Conservation (phyloP, 2,888 invertebrate genomes). For the Opisthograptis luteolata region DNA sequence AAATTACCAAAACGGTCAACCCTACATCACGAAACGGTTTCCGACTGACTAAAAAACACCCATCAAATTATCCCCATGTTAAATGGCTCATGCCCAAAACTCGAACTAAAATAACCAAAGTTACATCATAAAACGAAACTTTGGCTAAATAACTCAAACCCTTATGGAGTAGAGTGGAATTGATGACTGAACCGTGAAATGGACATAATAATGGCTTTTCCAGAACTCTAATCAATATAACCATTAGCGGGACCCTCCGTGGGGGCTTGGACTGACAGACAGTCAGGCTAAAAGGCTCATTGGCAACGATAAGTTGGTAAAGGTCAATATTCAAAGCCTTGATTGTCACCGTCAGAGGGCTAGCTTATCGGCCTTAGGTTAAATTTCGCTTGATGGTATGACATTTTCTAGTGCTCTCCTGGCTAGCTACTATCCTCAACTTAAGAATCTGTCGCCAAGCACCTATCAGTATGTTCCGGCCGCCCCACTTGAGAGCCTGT, state of each 20-base stretch:
- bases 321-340: too few relatives aligned
- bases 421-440: too few relatives aligned
- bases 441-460: too few relatives aligned
- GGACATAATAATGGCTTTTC: conserved; percentile 40
- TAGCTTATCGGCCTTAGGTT: too few relatives aligned
- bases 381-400: too few relatives aligned
- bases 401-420: too few relatives aligned
- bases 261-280: too few relatives aligned
- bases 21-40: conserved; percentile 12
- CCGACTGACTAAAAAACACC: conserved; percentile 27
- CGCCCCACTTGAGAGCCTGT: too few relatives aligned
- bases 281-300: too few relatives aligned
- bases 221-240: conserved; percentile 39
- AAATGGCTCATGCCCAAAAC: conserved; percentile 36
- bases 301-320: too few relatives aligned
- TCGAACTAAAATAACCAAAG: conserved; percentile 35
- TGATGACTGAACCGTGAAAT: conserved; percentile 40
- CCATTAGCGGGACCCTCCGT: conserved; percentile 24
- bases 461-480: too few relatives aligned
- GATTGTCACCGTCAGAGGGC: too few relatives aligned
- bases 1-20: conserved; percentile 1
- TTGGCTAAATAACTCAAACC: conserved; percentile 36
- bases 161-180: conserved; percentile 35
- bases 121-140: conserved; percentile 38
- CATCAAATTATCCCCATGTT: conserved; percentile 37